These are phyloP conservation scores for Lathamus discolor DNA, from an alignment of 2,113 vertebrate species.

Conservation along the genomic window DNA sequence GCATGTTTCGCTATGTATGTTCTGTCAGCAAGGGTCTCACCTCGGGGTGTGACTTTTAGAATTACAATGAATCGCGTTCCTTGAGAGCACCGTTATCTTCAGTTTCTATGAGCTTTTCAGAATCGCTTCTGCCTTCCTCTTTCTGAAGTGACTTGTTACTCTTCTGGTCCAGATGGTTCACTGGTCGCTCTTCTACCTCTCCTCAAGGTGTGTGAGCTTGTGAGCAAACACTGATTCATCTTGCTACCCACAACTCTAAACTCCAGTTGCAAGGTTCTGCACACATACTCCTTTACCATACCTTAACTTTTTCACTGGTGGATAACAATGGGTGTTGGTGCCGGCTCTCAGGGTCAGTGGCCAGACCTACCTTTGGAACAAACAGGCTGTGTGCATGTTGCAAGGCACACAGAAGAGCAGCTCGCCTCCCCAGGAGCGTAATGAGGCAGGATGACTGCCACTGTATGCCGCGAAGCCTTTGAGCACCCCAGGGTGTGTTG, in stretches of 20 bases:
- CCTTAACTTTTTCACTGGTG: background rate
- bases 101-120: background rate
- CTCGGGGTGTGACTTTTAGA: background rate
- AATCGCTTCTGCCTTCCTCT: background rate
- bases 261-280: background rate
- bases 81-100: background rate
- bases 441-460: background rate
- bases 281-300: background rate
- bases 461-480: background rate
- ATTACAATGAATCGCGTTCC: background rate
- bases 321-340: accelerated
- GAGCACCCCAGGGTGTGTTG: accelerated
- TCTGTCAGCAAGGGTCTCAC: background rate
- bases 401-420: accelerated
- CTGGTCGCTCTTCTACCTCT: background rate
- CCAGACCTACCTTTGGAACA: no score
- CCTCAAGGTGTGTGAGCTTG: background rate
- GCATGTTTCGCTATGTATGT: background rate
- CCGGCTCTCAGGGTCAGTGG: accelerated
- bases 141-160: background rate
- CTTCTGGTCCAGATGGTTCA: background rate
- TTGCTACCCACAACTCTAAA: background rate
- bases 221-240: background rate
- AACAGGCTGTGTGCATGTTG: accelerated
- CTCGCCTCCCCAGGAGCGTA: accelerated